phyloP scores from a whole-genome alignment of 2,797 vertebrate species.

The Hyperoplus lanceolatus region DNA sequence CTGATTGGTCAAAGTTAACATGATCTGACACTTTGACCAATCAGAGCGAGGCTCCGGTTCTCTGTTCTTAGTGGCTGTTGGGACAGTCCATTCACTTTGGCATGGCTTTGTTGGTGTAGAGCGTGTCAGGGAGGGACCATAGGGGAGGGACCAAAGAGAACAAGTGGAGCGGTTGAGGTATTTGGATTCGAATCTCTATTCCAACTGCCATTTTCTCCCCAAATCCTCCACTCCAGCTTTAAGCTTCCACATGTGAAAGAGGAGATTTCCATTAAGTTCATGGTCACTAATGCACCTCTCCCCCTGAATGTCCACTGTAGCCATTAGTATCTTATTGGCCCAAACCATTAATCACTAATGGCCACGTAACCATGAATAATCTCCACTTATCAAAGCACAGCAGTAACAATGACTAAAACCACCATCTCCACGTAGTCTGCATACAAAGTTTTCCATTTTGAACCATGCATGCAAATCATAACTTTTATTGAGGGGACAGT shows the following conservation, averaged over 20 bases:
- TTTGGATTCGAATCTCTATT: no score
- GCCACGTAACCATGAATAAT: conserved; percentile 40
- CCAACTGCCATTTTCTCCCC: no score
- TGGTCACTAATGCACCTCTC: conserved; percentile 37
- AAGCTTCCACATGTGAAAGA: conserved; percentile 29
- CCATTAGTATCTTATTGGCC: conserved; percentile 45
- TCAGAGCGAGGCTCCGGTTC: no score
- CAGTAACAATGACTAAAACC: conserved; percentile 21
- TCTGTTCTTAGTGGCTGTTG: no score
- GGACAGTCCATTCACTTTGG: no score
- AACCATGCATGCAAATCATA: conserved; percentile 9
- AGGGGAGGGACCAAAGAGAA: no score
- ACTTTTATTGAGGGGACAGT: conserved; percentile 1
- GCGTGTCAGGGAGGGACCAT: no score
- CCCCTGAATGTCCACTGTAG: conserved; percentile 22
- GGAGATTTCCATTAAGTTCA: conserved; percentile 33
- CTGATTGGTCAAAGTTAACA: no score
- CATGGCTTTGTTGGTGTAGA: no score
- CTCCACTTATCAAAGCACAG: conserved; percentile 38
- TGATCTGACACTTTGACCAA: no score
- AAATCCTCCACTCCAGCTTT: no score
- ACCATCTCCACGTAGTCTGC: not conserved
- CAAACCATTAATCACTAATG: conserved; percentile 25
- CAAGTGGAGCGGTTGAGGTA: no score
- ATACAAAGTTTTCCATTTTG: not conserved